Conservation (phyloP, 2,797 vertebrate species). For the Glyptemys insculpta region DNA sequence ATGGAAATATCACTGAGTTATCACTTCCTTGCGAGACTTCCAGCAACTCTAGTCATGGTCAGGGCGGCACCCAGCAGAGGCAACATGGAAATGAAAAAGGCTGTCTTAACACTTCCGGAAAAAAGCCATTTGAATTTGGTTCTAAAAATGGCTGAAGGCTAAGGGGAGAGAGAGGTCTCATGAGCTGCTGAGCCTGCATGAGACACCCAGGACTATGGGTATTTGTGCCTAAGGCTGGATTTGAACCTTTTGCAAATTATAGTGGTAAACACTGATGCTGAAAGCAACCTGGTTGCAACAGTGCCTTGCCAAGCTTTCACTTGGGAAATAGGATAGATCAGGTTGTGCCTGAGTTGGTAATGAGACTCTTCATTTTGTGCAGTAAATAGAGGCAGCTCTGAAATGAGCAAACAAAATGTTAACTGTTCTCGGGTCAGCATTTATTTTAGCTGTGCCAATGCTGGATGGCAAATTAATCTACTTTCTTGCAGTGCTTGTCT, state of each 20-base stretch:
- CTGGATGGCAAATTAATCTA: background rate
- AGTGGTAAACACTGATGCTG: background rate
- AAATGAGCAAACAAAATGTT: background rate
- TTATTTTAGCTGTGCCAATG: background rate
- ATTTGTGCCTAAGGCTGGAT: background rate
- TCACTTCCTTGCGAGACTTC: accelerated
- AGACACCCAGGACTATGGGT: background rate
- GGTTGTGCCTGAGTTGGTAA: accelerated
- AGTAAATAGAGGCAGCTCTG: background rate
- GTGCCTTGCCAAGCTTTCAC: background rate
- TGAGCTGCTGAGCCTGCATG: accelerated
- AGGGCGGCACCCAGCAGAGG: background rate
- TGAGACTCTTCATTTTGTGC: background rate
- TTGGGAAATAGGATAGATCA: background rate
- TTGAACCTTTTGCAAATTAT: background rate
- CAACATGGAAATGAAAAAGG: background rate
- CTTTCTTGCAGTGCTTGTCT: background rate
- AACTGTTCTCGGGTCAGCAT: background rate
- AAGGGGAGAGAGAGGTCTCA: accelerated
- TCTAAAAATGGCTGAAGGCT: background rate
- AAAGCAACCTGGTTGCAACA: background rate
- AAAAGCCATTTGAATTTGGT: accelerated
- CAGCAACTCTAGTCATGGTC: background rate
- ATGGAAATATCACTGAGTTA: background rate
- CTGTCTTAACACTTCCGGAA: background rate